Evolutionary conservation across 2,888 invertebrate genomes (phyloP), one percentile per base, ranked within the genome.

Genomic region (Melipona bicolor): DNA sequence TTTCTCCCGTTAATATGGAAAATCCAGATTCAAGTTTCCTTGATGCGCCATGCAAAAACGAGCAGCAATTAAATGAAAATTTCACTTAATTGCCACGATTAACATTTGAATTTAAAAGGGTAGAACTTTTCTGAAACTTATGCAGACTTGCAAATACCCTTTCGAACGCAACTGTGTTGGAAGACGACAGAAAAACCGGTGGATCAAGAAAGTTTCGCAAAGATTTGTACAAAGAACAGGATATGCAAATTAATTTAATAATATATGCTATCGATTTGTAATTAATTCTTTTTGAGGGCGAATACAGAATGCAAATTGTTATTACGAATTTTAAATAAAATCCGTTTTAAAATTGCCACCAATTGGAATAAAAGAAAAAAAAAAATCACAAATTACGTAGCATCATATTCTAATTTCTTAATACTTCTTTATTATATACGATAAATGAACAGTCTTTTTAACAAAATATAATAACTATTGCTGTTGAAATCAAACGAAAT

Each of bases 101-200:
- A 80, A 79, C 56, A 70, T 79, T 79, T 64, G 64, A 64, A 79
- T 79, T 24, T 69, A n/a, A 79, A 69, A 79, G 59, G 52, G 49
- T 50, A 21, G 56, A 56, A 79, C 68, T 68, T 49, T 49, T 19
- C 27, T 24, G 24, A 61, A 78, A 69, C 17, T 69, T 54, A 21
- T n/a, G 79, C 27, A 24, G 52, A 79, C 43, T 24, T 56, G 32
- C 21, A 24, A 32, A n/a, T 27, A 24, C 62, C 9, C 19, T 19
- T 62, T 73, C 4, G 13, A 21, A 64, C n/a, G 52, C 19, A n/a
- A 43, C 21, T 15, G 68, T 49, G 59, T 49, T 21, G 54, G 52
- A 62, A 64, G 67, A 43, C 24, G 56, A 19, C 27, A 4, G 52
- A 24, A 27, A 27, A 27, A n/a, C 24, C 19, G 24, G 5, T 2